phyloP scores from a whole-genome alignment of 1,140 invertebrate species.

The Aphis craccivora region DNA sequence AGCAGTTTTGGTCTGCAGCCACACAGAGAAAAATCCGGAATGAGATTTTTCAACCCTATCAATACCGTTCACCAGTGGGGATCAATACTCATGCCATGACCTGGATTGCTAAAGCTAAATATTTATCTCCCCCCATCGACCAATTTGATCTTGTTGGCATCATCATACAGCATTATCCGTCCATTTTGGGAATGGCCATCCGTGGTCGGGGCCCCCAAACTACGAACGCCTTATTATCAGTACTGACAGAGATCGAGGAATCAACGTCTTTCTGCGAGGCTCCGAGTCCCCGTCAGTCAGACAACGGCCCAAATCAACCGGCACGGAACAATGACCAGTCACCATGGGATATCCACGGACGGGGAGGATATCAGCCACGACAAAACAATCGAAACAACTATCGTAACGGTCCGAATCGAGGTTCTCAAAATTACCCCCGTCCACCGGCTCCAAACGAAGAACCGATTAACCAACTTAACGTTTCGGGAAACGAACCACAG shows the following conservation, averaged over 20 bases:
- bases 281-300: no score
- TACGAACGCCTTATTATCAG: background rate
- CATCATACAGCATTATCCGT: background rate
- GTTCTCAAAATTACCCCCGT: background rate
- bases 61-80: background rate
- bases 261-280: no score
- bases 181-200: background rate
- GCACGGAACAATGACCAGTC: background rate
- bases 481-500: background rate
- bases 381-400: background rate
- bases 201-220: background rate
- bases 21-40: background rate
- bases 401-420: background rate
- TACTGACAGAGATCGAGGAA: background rate
- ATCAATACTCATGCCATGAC: background rate
- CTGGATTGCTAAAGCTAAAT: conserved; percentile 1
- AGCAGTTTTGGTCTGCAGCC: no score
- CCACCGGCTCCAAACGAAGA: background rate
- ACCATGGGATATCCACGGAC: no score
- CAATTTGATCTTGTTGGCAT: background rate
- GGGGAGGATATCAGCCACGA: no score
- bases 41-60: conserved; percentile 11
- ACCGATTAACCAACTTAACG: background rate
- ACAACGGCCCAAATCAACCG: background rate
- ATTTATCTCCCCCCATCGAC: background rate